These are phyloP conservation scores for Thunnus albacares DNA, from an alignment of 2,797 vertebrate species.

Conservation along the genomic window DNA sequence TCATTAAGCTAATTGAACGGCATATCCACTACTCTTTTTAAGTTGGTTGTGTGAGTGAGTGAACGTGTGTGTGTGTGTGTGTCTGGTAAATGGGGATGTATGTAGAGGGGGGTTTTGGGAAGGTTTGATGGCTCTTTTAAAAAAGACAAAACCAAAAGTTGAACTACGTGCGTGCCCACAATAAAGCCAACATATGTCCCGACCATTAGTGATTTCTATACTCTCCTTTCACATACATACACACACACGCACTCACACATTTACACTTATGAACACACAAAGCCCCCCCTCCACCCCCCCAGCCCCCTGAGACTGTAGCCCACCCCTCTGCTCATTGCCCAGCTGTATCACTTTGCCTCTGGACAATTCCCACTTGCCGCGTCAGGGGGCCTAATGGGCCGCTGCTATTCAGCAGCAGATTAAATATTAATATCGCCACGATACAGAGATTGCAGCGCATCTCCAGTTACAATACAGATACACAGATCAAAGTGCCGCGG, in stretches of 20 bases:
- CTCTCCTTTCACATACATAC: conserved; percentile 38
- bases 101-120: conserved; percentile 43
- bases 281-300: conserved; percentile 28
- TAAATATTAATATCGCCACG: conserved; percentile 90
- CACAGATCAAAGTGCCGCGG: conserved; percentile 86
- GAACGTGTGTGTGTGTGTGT: conserved; percentile 25
- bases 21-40: conserved; percentile 87
- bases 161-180: conserved; percentile 14
- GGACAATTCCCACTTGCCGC: conserved; percentile 89
- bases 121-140: conserved; percentile 76
- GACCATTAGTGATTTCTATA: conserved; percentile 62
- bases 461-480: conserved; percentile 87
- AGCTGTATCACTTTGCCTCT: conserved; percentile 89
- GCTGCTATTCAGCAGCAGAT: conserved; percentile 88
- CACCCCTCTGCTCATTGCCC: conserved; percentile 85
- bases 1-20: conserved; percentile 90
- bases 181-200: conserved; percentile 61
- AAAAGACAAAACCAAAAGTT: conserved; percentile 68
- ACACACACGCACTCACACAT: conserved; percentile 41
- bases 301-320: conserved; percentile 74
- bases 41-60: conserved; percentile 73
- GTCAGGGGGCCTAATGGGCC: conserved; percentile 89
- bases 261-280: conserved; percentile 70
- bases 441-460: conserved; percentile 89
- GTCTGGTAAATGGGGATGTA: conserved; percentile 47